These are phyloP conservation scores for Amyelois transitella DNA, from an alignment of 1,140 invertebrate genomes.

Conservation along the genomic window DNA sequence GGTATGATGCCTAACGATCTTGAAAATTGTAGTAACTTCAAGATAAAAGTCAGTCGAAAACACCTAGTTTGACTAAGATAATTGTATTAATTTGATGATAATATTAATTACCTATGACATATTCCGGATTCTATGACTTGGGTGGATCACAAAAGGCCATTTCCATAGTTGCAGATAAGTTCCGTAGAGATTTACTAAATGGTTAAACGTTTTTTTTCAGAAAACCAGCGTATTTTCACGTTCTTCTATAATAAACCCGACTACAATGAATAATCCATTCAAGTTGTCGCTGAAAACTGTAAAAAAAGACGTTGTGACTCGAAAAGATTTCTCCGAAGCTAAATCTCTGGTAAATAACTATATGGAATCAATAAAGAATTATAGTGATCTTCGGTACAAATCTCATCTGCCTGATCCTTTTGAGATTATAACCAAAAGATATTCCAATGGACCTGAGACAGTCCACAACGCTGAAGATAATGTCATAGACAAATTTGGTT, in stretches of 20 bases:
- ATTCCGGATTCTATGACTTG: no score
- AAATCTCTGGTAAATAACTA: slow-evolving; percentile 33
- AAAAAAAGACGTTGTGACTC: slow-evolving; percentile 37
- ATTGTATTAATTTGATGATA: no score
- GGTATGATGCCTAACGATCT: no score
- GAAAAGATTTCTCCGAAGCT: slow-evolving; percentile 41
- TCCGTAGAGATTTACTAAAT: neutral
- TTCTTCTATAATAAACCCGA: slow-evolving; percentile 21
- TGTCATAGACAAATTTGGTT: neutral
- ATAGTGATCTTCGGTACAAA: neutral
- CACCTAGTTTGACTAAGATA: no score
- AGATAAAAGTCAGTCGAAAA: no score
- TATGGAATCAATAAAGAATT: slow-evolving; percentile 23
- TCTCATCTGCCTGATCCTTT: neutral
- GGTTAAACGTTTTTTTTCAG: slow-evolving; percentile 23
- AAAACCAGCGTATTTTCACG: slow-evolving; percentile 42
- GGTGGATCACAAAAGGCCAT: neutral
- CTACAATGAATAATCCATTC: neutral
- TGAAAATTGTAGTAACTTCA: no score
- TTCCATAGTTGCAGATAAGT: neutral
- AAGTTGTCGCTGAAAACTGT: slow-evolving; percentile 2
- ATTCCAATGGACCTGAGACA: neutral
- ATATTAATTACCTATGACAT: no score
- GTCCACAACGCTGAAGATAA: neutral
- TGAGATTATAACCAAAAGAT: neutral